These are phyloP conservation scores for Rhegmatorhina hoffmannsi DNA, from an alignment of 2,113 vertebrate species.

Conservation along the genomic window DNA sequence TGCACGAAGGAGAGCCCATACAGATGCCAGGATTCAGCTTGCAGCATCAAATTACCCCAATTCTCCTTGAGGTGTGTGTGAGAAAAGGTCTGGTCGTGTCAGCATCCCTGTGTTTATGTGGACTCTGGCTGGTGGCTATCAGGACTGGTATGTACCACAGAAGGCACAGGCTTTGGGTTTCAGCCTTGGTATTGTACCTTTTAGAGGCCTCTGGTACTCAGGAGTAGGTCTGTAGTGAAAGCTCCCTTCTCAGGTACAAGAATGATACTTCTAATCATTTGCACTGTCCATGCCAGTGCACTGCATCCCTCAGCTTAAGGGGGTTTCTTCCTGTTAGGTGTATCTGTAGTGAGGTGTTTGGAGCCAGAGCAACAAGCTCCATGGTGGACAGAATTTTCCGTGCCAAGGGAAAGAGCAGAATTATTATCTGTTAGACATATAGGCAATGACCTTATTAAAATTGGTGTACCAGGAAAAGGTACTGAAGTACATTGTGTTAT, in stretches of 20 bases:
- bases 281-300: not conserved
- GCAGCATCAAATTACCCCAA: fast-evolving
- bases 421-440: not conserved
- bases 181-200: not conserved
- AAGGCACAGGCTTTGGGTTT: not conserved
- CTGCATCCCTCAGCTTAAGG: not conserved
- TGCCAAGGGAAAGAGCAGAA: not conserved
- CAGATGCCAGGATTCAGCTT: not conserved
- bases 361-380: not conserved
- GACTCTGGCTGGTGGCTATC: not conserved
- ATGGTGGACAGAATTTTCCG: not conserved
- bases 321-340: not conserved
- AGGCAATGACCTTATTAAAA: not conserved
- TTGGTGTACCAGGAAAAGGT: not conserved
- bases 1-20: fast-evolving
- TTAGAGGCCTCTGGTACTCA: not conserved
- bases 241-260: not conserved
- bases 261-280: not conserved
- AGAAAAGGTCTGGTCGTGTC: fast-evolving
- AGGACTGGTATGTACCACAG: not conserved
- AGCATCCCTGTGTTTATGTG: not conserved
- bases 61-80: fast-evolving
- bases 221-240: not conserved
- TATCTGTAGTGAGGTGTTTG: not conserved
- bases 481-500: not conserved